phyloP scores from a whole-genome alignment of 2,113 vertebrate species.

The Struthio camelus region DNA sequence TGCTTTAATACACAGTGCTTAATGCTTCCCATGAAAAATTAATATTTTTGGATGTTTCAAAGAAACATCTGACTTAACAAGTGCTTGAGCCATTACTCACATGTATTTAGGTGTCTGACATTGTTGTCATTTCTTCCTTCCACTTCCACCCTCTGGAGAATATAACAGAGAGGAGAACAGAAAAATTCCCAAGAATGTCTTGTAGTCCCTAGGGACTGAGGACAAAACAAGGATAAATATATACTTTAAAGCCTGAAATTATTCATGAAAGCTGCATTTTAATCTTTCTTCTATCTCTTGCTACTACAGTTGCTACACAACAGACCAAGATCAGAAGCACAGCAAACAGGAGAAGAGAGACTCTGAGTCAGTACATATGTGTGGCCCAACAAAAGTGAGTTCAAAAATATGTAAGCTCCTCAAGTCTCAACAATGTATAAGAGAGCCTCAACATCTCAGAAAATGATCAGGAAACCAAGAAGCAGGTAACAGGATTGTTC shows the following conservation, averaged over 20 bases:
- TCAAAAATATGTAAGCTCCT: not conserved
- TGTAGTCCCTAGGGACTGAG: not conserved
- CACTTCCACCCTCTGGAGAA: not conserved
- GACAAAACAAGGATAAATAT: not conserved
- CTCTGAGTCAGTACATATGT: not conserved
- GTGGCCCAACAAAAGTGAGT: not conserved
- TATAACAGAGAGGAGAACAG: not conserved
- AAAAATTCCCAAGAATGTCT: not conserved
- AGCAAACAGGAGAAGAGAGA: not conserved
- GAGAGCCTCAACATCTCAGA: not conserved
- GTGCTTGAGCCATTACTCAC: not conserved
- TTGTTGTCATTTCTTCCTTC: not conserved
- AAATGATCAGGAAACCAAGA: not conserved
- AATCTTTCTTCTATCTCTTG: not conserved
- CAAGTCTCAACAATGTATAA: not conserved
- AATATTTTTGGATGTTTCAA: constrained; percentile 34
- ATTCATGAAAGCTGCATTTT: not conserved
- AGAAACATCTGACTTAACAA: constrained; percentile 35
- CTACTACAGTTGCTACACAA: not conserved
- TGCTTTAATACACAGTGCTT: constrained; percentile 4
- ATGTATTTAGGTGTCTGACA: not conserved
- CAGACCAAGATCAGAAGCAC: not conserved
- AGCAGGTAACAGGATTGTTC: not conserved
- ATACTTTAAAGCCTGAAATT: not conserved
- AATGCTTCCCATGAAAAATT: constrained; percentile 24